Evolutionary conservation across 1,140 invertebrate species (phyloP).

Genomic region (Homalodisca vitripennis): DNA sequence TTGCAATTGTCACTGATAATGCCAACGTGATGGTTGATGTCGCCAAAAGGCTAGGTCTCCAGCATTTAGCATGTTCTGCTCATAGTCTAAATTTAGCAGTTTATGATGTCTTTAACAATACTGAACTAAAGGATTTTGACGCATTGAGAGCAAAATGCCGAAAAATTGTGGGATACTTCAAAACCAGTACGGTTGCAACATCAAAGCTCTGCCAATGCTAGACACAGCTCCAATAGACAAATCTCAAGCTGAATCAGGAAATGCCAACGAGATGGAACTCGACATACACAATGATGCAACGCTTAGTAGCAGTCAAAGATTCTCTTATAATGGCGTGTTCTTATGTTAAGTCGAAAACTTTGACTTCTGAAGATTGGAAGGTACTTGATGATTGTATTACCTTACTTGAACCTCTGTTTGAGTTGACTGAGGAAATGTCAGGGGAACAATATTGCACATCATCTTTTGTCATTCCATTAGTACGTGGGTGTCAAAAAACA

Average conservation of each 20-base stretch:
- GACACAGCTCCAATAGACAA: neutral
- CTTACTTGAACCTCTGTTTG: neutral
- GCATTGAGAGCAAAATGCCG: slow-evolving; percentile 4
- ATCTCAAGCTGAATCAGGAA: slow-evolving; percentile 19
- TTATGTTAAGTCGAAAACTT: neutral
- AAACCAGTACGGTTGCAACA: slow-evolving; percentile 12
- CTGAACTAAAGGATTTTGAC: neutral
- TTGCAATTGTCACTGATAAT: slow-evolving; percentile 23
- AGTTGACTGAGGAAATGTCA: slow-evolving; percentile 17
- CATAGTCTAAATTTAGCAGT: slow-evolving; percentile 21
- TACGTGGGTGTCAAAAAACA: slow-evolving; percentile 11
- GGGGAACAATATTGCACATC: slow-evolving; percentile 21
- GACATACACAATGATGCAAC: neutral
- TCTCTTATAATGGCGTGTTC: neutral
- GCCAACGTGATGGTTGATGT: slow-evolving; percentile 8
- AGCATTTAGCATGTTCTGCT: slow-evolving; percentile 15
- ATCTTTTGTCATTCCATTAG: slow-evolving; percentile 13
- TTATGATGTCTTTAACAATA: slow-evolving; percentile 4
- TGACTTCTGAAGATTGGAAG: slow-evolving; percentile 2
- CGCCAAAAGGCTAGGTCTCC: neutral
- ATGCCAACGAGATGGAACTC: slow-evolving; percentile 24
- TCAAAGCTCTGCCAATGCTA: neutral
- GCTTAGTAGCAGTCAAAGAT: slow-evolving; percentile 5
- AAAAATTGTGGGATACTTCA: slow-evolving; percentile 18
- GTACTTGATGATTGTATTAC: neutral